Evolutionary conservation across 2,797 vertebrate species (phyloP).

Genomic region (Sebastes elongatus): DNA sequence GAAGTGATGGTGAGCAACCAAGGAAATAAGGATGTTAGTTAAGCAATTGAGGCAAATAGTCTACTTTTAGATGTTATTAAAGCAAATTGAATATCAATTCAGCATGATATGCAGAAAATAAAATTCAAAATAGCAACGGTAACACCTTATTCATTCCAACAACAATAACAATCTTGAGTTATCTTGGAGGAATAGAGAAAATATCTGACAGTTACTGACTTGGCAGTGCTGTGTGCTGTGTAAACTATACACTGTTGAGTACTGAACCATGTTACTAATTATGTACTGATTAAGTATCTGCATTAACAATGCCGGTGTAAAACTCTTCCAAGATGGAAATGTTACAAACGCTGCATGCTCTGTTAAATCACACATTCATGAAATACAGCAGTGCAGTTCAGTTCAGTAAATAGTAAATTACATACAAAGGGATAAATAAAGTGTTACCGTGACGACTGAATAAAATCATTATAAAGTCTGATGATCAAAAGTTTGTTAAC

Average conservation of each 20-base stretch:
- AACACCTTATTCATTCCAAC: slow-evolving; percentile 66
- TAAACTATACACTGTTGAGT: background rate
- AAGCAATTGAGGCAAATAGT: slow-evolving; percentile 82
- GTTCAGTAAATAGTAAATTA: background rate
- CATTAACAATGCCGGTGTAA: background rate
- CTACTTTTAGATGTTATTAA: slow-evolving; percentile 70
- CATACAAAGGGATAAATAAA: slow-evolving; percentile 59
- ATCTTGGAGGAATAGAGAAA: background rate
- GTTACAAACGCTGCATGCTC: background rate
- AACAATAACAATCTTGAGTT: background rate
- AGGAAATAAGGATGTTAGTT: slow-evolving; percentile 89
- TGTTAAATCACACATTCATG: background rate
- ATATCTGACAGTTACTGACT: background rate
- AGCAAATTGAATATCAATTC: slow-evolving; percentile 62
- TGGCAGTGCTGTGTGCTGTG: background rate
- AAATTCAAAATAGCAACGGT: slow-evolving; percentile 31
- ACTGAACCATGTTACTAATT: background rate
- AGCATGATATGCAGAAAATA: slow-evolving; percentile 41
- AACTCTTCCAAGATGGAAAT: background rate
- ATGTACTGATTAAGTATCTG: background rate
- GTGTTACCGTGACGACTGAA: slow-evolving; percentile 59
- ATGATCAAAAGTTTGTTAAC: slow-evolving; percentile 38
- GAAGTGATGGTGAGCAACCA: slow-evolving; percentile 62
- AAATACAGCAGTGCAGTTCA: background rate
- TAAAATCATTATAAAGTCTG: slow-evolving; percentile 30